These are phyloP conservation scores for Ginglymostoma cirratum DNA, from an alignment of 2,113 vertebrate species.

Conservation along the genomic window DNA sequence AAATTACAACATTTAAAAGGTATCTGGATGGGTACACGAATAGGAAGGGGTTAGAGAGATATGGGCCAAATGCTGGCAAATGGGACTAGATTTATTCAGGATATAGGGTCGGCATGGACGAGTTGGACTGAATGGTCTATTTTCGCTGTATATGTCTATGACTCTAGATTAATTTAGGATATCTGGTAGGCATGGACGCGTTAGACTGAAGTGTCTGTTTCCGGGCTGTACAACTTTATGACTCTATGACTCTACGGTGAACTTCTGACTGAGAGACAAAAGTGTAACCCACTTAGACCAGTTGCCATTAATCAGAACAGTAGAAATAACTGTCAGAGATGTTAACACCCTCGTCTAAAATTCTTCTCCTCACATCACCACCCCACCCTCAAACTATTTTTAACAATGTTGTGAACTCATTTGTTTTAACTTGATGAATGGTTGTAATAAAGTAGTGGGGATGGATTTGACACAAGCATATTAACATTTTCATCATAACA, in stretches of 20 bases:
- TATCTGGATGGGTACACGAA: no score
- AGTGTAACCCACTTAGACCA: not conserved
- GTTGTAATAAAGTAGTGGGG: constrained; percentile 11
- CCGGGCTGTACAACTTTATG: no score
- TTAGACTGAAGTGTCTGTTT: no score
- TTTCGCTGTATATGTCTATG: no score
- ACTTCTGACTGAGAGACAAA: not conserved
- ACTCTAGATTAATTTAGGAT: no score
- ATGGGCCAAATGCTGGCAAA: no score
- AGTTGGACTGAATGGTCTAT: no score
- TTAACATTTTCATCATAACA: constrained; percentile 21
- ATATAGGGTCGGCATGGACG: no score
- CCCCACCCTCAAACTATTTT: not conserved
- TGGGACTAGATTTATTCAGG: no score
- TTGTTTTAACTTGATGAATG: constrained; percentile 1
- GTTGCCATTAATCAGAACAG: not conserved
- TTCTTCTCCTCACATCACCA: not conserved
- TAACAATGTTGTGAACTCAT: not conserved
- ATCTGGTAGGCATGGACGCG: no score
- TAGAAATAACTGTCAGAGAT: not conserved
- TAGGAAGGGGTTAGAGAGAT: no score
- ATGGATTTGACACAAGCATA: constrained; percentile 3
- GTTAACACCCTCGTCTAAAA: not conserved
- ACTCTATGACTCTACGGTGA: not conserved
- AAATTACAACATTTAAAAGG: no score